These are phyloP conservation scores for Molossus molossus DNA, from an alignment of 2,797 vertebrate genomes.

Conservation along the genomic window DNA sequence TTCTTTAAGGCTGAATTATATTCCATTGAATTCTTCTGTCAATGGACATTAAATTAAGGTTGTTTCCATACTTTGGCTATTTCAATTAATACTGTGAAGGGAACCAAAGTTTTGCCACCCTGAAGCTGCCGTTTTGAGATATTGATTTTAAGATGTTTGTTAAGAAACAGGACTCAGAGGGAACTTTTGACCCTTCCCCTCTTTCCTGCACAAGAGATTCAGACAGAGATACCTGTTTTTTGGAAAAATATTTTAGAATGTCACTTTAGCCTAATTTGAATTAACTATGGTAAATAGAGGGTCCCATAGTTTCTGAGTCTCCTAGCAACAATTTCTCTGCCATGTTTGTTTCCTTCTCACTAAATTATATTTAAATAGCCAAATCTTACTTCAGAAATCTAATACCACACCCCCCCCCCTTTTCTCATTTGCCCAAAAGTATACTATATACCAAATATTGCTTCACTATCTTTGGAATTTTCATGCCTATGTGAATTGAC, in stretches of 20 bases:
- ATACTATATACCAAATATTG: neutral
- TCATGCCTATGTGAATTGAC: neutral
- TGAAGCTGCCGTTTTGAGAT: no score
- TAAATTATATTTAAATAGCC: neutral
- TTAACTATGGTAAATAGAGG: neutral
- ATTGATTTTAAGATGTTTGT: neutral
- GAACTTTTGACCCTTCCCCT: neutral
- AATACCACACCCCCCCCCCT: neutral
- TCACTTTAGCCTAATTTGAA: neutral
- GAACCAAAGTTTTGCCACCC: neutral
- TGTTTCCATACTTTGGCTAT: neutral
- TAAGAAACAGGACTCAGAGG: neutral
- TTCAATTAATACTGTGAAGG: neutral
- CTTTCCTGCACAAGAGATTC: neutral
- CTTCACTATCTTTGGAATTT: neutral
- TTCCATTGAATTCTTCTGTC: neutral
- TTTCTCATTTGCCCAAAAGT: neutral
- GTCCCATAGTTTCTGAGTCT: neutral
- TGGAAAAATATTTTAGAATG: neutral
- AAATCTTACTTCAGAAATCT: neutral
- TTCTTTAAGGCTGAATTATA: neutral
- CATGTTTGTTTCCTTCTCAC: neutral
- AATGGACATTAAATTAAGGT: neutral
- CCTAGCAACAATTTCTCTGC: neutral
- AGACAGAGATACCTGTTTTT: neutral